Evolutionary conservation across 2,113 vertebrate species (phyloP), one percentile per base, ranked within the genome.

Genomic region (Synchiropus splendidus): DNA sequence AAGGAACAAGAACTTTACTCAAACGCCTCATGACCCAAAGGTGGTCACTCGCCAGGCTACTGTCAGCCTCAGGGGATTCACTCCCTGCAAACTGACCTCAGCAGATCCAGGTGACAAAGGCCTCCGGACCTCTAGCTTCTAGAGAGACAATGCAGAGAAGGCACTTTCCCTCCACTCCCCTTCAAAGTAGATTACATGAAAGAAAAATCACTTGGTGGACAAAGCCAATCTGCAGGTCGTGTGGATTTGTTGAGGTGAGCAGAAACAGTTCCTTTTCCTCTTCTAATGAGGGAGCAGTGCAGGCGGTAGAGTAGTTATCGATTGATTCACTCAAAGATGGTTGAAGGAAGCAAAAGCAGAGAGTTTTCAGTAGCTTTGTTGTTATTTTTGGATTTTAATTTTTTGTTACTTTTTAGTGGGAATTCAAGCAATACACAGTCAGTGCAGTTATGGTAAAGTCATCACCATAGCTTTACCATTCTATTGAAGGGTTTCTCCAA

Each of bases 91-190:
- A 60, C 63, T 36, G 1, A 11, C 51, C 45, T 80, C 75, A 82
- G 75, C 77, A 54, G 57, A 68, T 78, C 66, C 47, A 39, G 14
- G 40, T 42, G 48, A 65, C 67, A 72, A 67, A 75, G 70, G 67
- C 63, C 69, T 63, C 34, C 6, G 36, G 60, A 56, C n/a, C 15
- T 18, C 41, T 67, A 47, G 48, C 55, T 52, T 72, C 73, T 66
- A 58, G 53, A 67, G 42, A 72, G 52, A 66, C 67, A 50, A 55
- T 67, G 67, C 70, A 63, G 61, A 67, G 63, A 53, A 51, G 52
- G 63, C 61, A 63, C 15, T 75, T 72, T 70, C 56, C 53, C 35
- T 35, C 44, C 42, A 58, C 72, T 64, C 54, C 54, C 58, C 48
- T 69, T 72, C 61, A 72, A 74, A 68, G 64, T 27, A 61, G 18